phyloP scores from a whole-genome alignment of 2,888 invertebrate species.

The Halocaridina rubra region DNA sequence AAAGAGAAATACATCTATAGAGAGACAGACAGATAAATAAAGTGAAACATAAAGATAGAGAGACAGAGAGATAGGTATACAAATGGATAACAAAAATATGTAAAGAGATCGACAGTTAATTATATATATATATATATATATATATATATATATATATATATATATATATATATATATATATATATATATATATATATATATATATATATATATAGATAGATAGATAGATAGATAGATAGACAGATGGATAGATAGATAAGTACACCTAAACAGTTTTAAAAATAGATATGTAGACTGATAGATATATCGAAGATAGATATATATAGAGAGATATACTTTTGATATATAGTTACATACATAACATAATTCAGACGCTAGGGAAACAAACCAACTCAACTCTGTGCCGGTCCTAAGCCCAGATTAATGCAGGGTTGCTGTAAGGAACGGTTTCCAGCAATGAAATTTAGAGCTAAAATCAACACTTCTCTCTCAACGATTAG shows the following conservation, averaged over 20 bases:
- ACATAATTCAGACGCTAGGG: too few relatives aligned
- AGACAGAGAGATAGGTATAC: neutral
- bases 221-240: too few relatives aligned
- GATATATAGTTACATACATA: neutral
- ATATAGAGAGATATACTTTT: neutral
- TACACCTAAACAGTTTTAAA: neutral
- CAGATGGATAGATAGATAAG: too few relatives aligned
- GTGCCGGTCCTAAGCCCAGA: too few relatives aligned
- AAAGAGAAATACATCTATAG: neutral
- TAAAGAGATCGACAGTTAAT: neutral
- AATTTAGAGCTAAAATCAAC: too few relatives aligned
- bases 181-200: neutral
- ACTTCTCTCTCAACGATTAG: too few relatives aligned
- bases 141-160: neutral
- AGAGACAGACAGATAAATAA: neutral
- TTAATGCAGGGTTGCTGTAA: too few relatives aligned
- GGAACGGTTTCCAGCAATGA: too few relatives aligned
- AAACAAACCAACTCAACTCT: too few relatives aligned
- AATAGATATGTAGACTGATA: neutral
- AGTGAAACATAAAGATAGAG: neutral
- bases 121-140: neutral
- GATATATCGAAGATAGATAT: too few relatives aligned
- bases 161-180: neutral
- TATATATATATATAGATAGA: too few relatives aligned
- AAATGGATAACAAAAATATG: neutral